A percentile compares a stretch with the other conserved stretches of the same genome.
phyloP scores from a whole-genome alignment of 2,113 vertebrate species.

The Ammospiza nelsoni region DNA sequence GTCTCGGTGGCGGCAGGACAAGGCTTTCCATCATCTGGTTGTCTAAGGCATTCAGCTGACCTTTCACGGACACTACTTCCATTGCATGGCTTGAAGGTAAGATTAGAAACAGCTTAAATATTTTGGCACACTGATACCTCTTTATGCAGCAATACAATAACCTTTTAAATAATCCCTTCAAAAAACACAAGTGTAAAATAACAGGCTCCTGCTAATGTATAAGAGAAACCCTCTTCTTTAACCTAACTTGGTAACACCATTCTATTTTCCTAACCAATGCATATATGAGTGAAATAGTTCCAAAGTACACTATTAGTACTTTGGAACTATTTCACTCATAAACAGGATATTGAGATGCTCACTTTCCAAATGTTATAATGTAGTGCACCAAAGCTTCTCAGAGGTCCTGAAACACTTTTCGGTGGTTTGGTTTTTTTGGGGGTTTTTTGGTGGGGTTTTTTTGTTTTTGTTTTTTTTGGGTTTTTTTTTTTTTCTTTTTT shows the following conservation, averaged over 20 bases:
- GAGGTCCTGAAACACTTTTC: neutral
- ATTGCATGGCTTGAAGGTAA: conserved; percentile 86
- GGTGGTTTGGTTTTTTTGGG: neutral
- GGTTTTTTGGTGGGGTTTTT: too few species aligned
- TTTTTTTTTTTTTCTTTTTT: fast-evolving
- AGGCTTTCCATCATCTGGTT: conserved; percentile 81
- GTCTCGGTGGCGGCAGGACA: conserved; percentile 83
- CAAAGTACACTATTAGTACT: neutral
- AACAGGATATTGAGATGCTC: neutral
- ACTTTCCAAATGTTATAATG: neutral
- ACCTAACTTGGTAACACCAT: neutral
- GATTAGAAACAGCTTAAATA: neutral
- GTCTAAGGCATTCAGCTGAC: conserved; percentile 82
- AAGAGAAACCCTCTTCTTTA: neutral
- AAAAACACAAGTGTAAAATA: neutral
- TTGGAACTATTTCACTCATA: neutral
- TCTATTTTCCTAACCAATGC: neutral
- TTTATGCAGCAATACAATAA: neutral
- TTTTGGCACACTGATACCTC: neutral
- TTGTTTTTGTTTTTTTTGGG: too few species aligned
- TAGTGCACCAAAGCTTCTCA: neutral
- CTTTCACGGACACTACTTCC: conserved; percentile 81
- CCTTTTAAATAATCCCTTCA: neutral
- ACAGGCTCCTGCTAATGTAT: neutral
- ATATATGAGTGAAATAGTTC: neutral